A percentile compares a stretch with the other conserved stretches of the same genome.
Evolutionary conservation across 2,797 vertebrate species (phyloP).

Genomic region (Chaetodon trifasciatus): DNA sequence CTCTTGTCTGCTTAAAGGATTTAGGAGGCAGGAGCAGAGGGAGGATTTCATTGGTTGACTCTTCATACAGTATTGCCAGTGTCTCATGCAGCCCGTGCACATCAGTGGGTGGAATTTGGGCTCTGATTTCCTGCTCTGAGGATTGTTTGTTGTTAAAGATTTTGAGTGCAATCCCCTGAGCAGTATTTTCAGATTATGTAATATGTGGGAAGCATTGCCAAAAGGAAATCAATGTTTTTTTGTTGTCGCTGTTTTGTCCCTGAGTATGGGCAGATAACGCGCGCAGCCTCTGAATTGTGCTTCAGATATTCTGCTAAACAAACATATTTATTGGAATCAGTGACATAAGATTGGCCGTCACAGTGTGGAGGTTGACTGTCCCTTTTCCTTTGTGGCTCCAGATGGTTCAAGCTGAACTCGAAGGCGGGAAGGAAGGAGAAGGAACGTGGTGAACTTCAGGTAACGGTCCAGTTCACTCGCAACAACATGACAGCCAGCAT

Average conservation of each 20-base stretch:
- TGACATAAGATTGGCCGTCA: not conserved
- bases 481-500: slow-evolving; percentile 97
- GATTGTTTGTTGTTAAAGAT: slow-evolving; percentile 44
- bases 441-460: slow-evolving; percentile 93
- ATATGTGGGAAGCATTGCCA: slow-evolving; percentile 47
- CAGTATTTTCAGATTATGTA: slow-evolving; percentile 55
- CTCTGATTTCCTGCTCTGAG: slow-evolving; percentile 46
- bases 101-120: slow-evolving; percentile 33
- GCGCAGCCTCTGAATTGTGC: slow-evolving; percentile 3
- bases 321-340: not conserved
- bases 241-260: slow-evolving; percentile 23
- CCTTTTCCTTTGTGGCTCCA: slow-evolving; percentile 66
- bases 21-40: slow-evolving; percentile 39
- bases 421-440: slow-evolving; percentile 95
- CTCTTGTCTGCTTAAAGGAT: slow-evolving; percentile 44
- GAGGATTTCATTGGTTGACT: slow-evolving; percentile 50
- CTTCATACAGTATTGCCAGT: slow-evolving; percentile 17
- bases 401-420: slow-evolving; percentile 96
- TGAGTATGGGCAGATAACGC: not conserved
- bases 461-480: slow-evolving; percentile 93
- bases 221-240: slow-evolving; percentile 55
- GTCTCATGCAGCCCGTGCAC: slow-evolving; percentile 6
- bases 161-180: not conserved
- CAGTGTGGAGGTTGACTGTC: not conserved
- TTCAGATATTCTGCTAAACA: not conserved